phyloP scores from a whole-genome alignment of 2,888 invertebrate genomes.

The Dromius quadrimaculatus region DNA sequence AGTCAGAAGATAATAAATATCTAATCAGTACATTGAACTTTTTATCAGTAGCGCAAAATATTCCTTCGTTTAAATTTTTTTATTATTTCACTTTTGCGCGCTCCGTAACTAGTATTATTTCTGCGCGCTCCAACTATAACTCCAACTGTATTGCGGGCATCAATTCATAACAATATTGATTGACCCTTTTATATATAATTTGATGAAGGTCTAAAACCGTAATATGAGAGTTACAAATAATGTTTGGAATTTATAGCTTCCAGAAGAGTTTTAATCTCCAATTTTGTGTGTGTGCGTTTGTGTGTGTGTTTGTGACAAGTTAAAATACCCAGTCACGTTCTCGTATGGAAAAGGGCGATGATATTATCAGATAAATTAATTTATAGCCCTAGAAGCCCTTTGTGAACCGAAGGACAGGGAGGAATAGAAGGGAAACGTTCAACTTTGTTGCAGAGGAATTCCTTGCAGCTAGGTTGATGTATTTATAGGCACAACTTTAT shows the following conservation, averaged over 20 bases:
- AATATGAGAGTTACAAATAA: slow-evolving; percentile 7
- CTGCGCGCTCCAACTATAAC: no score
- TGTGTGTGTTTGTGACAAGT: not conserved
- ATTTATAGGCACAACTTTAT: no score
- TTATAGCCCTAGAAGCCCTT: slow-evolving; percentile 3
- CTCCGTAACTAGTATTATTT: no score
- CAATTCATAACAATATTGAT: no score
- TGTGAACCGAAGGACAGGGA: not conserved
- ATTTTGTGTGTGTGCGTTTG: not conserved
- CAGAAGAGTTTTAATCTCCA: slow-evolving; percentile 6
- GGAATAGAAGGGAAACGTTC: slow-evolving; percentile 3
- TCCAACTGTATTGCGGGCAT: no score
- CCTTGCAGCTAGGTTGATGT: not conserved
- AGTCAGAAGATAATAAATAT: no score
- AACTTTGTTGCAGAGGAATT: slow-evolving; percentile 1
- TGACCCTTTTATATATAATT: no score
- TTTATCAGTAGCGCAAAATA: no score
- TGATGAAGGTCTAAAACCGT: not conserved
- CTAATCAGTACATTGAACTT: no score
- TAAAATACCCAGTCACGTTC: not conserved
- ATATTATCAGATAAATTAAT: slow-evolving; percentile 39
- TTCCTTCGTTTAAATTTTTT: no score
- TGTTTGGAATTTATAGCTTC: not conserved
- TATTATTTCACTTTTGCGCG: no score
- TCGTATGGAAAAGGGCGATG: slow-evolving; percentile 29